Evolutionary conservation across 2,888 invertebrate genomes (phyloP), one percentile per base, ranked within the genome.

Genomic region (Lithosia quadra): DNA sequence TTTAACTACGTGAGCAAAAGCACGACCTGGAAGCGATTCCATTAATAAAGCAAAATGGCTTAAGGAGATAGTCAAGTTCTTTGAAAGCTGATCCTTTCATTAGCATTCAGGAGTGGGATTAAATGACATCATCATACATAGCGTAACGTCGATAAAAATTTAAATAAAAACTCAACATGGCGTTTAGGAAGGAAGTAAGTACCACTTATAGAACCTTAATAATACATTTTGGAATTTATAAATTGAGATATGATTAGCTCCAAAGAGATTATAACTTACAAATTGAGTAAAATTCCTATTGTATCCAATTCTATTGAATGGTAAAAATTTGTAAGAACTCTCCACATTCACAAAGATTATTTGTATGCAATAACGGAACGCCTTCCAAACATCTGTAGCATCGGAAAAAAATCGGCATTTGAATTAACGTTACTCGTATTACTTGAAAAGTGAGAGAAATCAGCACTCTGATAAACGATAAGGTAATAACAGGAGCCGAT

Each of bases 401-500:
- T 24, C 8, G 22, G 69, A 66, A 73, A 83, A n/a, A 83, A 85
- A 88, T 63, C 53, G 89, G 78, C 85, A 89, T 88, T 85, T 80
- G 73, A 81, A 79, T 87, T 91, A 92, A 94, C 91, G 83, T 84
- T 82, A 86, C 89, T 92, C 90, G 88, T 90, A 93, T 94, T 92
- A 91, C 92, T 89, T 78, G 72, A 91, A 88, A 89, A 92, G 92
- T 92, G 92, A 91, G 92, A 93, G 91, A 93, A 92, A 93, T 92
- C 91, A 88, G 82, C 88, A 86, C 82, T 82, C 83, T 86, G 91
- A 92, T 92, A 90, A 90, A 89, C 88, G 94, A 94, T 93, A 92
- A 94, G 92, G 92, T 90, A 92, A 93, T 94, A 93, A 91, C 94
- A 93, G 94, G 88, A 94, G 94, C 93, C 86, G 92, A 92, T 93